Evolutionary conservation across 1,140 invertebrate genomes (phyloP).

Genomic region (Cheumatopsyche charites): DNA sequence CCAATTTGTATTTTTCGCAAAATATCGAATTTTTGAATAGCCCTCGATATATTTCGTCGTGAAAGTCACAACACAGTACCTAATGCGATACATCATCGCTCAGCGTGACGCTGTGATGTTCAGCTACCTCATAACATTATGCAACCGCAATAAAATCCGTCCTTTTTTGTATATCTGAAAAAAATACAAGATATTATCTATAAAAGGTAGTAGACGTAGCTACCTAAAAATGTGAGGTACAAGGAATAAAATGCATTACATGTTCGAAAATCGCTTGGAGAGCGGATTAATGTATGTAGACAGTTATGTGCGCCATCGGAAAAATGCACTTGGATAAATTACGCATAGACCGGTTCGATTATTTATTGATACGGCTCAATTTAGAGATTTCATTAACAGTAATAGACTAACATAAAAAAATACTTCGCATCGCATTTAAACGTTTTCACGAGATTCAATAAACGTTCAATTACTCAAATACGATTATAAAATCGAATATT

Average conservation of each 20-base stretch:
- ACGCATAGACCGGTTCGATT: constrained; percentile 6
- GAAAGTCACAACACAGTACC: constrained; percentile 9
- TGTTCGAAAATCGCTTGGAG: not conserved
- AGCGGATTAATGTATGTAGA: not conserved
- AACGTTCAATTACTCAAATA: not conserved
- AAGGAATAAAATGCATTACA: not conserved
- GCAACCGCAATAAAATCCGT: constrained; percentile 13
- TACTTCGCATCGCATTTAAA: too few relatives aligned
- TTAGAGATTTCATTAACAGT: not conserved
- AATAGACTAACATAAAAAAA: not conserved
- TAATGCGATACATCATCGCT: constrained; percentile 16
- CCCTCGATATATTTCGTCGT: not conserved
- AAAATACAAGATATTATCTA: not conserved
- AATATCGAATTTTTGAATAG: too few relatives aligned
- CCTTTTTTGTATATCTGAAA: too few relatives aligned
- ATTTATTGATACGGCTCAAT: not conserved
- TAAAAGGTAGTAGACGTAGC: not conserved
- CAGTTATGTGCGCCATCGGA: constrained; percentile 8
- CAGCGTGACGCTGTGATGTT: constrained; percentile 16
- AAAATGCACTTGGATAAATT: constrained; percentile 1
- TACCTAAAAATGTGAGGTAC: constrained; percentile 15
- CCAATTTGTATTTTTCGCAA: too few relatives aligned
- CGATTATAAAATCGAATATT: too few relatives aligned
- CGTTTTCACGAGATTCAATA: not conserved
- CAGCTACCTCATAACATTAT: constrained; percentile 29